These are phyloP conservation scores for Vollenhovia emeryi DNA, from an alignment of 1,140 invertebrate genomes.

Conservation along the genomic window DNA sequence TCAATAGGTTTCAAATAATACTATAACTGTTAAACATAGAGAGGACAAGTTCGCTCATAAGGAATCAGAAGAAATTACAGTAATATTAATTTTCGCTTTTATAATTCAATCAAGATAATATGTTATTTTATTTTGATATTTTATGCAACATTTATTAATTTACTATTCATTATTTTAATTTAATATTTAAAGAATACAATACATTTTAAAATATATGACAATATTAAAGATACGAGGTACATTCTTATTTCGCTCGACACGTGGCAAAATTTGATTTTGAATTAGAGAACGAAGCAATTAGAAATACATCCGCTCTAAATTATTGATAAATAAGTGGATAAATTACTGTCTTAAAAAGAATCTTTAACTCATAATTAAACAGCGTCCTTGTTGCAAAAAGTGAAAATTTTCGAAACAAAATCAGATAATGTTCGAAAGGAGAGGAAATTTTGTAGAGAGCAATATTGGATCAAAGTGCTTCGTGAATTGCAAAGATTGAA, in stretches of 20 bases:
- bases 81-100: background rate
- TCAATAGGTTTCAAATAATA: background rate
- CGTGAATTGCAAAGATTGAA: no score
- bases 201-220: background rate
- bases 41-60: background rate
- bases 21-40: background rate
- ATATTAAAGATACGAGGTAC: background rate
- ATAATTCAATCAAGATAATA: background rate
- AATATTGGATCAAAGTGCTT: no score
- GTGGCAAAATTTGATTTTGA: background rate
- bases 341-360: no score
- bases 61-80: background rate
- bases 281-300: background rate
- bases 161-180: no score
- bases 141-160: slow-evolving; percentile 70
- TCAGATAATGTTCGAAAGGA: no score
- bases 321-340: no score
- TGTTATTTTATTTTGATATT: background rate
- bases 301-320: background rate
- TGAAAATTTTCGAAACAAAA: no score
- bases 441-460: no score
- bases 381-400: no score
- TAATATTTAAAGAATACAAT: background rate
- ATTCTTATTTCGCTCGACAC: background rate
- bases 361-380: no score